Evolutionary conservation across 2,113 vertebrate genomes (phyloP).

Genomic region (Desmodus rotundus): DNA sequence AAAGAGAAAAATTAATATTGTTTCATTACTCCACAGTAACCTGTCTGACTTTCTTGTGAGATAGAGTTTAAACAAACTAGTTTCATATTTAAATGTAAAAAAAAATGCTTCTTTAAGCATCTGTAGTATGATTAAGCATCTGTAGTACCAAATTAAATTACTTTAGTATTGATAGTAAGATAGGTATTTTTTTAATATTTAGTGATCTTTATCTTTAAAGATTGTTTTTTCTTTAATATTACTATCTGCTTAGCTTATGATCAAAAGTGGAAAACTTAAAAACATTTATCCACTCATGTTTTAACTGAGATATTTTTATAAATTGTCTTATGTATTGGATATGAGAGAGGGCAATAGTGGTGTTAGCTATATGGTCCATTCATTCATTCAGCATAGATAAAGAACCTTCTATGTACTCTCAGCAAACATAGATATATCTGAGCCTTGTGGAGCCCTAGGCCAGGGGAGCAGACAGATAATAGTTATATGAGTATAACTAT

Average conservation of each 20-base stretch:
- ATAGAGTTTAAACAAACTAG: background rate
- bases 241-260: background rate
- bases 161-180: background rate
- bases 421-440: background rate
- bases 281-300: background rate
- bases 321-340: background rate
- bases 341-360: background rate
- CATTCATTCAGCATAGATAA: background rate
- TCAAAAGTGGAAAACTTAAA: slow-evolving; percentile 6
- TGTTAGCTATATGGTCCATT: background rate
- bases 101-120: background rate
- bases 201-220: background rate
- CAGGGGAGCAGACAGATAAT: background rate
- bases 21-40: background rate
- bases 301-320: background rate
- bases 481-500: background rate
- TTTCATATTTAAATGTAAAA: background rate
- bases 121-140: background rate
- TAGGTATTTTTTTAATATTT: background rate
- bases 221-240: background rate
- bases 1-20: background rate
- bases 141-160: background rate
- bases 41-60: background rate
- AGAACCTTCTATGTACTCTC: background rate
- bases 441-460: background rate